Percentiles rank a stretch among this genome's conserved stretches.
Evolutionary conservation across 2,113 vertebrate species (phyloP).

Genomic region (Clarias gariepinus): DNA sequence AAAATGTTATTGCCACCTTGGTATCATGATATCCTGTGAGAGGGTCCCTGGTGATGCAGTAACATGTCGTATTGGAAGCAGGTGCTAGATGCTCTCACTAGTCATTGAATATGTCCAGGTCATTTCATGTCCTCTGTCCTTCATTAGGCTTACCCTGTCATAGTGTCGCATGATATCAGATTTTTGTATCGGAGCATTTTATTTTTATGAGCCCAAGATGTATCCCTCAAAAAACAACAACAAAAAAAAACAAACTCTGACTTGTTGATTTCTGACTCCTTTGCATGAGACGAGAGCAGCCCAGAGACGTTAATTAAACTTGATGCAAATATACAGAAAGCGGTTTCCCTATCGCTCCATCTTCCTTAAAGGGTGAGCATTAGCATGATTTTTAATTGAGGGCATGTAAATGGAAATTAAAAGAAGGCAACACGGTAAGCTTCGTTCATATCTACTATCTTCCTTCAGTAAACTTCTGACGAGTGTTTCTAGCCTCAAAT

Average conservation of each 20-base stretch:
- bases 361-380: slow-evolving; percentile 34
- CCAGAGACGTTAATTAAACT: slow-evolving; percentile 42
- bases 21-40: too few relatives aligned
- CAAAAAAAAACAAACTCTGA: background rate
- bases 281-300: background rate
- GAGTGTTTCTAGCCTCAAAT: slow-evolving; percentile 8
- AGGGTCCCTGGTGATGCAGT: too few relatives aligned
- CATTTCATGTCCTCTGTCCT: background rate
- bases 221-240: background rate
- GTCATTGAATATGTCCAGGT: background rate
- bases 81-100: background rate
- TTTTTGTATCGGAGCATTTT: background rate
- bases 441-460: slow-evolving; percentile 26
- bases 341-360: slow-evolving; percentile 15
- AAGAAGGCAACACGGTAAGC: slow-evolving; percentile 18
- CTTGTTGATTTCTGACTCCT: slow-evolving; percentile 17
- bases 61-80: background rate
- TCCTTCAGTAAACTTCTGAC: slow-evolving; percentile 7
- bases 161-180: background rate
- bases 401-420: slow-evolving; percentile 47
- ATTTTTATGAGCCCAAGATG: too few relatives aligned
- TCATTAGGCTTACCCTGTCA: background rate
- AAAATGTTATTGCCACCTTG: too few relatives aligned
- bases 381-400: slow-evolving; percentile 46
- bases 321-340: slow-evolving; percentile 12